A percentile compares a stretch with the other conserved stretches of the same genome.
Evolutionary conservation across 1,140 invertebrate genomes (phyloP).

Genomic region (Lordiphosa collinella): DNA sequence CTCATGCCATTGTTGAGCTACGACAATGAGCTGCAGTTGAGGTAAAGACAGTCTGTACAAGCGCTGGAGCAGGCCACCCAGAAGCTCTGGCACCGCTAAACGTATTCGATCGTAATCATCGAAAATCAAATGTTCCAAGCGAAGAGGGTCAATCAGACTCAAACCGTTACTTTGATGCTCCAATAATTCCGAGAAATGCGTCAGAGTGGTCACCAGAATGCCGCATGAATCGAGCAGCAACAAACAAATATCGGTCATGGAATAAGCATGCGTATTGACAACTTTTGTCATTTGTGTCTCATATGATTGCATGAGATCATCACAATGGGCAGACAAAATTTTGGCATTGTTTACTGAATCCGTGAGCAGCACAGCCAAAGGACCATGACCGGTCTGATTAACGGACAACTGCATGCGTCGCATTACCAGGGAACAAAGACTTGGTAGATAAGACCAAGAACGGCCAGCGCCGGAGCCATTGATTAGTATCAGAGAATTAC

Average conservation of each 20-base stretch:
- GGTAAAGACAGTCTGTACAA: neutral
- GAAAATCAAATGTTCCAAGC: conserved; percentile 25
- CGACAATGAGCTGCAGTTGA: conserved; percentile 19
- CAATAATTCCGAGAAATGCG: conserved; percentile 9
- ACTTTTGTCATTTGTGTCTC: conserved; percentile 9
- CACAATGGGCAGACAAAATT: conserved; percentile 4
- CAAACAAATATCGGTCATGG: neutral
- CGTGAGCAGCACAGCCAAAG: conserved; percentile 36
- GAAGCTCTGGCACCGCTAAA: neutral
- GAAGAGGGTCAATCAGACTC: conserved; percentile 8
- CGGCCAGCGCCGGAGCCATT: conserved; percentile 17
- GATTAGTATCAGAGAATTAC: conserved; percentile 28
- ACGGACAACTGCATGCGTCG: neutral
- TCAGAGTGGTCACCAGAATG: conserved; percentile 36
- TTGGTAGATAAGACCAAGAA: conserved; percentile 46
- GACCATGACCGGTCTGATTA: conserved; percentile 1
- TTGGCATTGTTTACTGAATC: conserved; percentile 17
- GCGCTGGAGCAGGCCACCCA: conserved; percentile 12
- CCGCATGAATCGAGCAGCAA: conserved; percentile 46
- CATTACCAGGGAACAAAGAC: conserved; percentile 31
- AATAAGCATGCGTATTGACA: conserved; percentile 23
- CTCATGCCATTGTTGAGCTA: conserved; percentile 45
- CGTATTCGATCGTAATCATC: conserved; percentile 48
- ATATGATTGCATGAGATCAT: conserved; percentile 15
- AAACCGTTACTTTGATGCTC: neutral